These are phyloP conservation scores for Andrena minutula DNA, from an alignment of 2,888 invertebrate genomes.

Conservation along the genomic window DNA sequence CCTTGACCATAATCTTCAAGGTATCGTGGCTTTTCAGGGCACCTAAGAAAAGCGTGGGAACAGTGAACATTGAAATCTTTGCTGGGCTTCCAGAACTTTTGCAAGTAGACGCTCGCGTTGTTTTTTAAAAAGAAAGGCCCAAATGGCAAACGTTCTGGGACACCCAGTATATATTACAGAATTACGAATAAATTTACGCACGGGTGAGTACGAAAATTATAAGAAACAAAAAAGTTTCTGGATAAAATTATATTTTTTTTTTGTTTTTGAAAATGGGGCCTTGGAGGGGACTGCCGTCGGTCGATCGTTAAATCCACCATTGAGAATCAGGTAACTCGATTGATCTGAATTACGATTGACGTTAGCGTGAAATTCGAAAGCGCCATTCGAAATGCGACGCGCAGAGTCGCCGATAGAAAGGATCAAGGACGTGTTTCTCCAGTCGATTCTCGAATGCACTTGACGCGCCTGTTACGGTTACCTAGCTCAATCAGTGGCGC, in stretches of 20 bases:
- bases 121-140: too few species aligned
- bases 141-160: too few species aligned
- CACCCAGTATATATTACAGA: too few species aligned
- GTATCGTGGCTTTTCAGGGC: background rate
- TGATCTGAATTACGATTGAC: background rate
- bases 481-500: background rate
- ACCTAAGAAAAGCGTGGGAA: background rate
- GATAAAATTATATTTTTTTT: too few species aligned
- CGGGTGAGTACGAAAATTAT: background rate
- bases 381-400: conserved; percentile 60
- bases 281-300: too few species aligned
- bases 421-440: conserved; percentile 70
- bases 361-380: conserved; percentile 43
- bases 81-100: background rate
- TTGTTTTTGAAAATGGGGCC: too few species aligned
- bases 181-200: too few species aligned
- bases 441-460: conserved; percentile 54
- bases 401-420: conserved; percentile 70
- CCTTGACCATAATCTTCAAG: conserved; percentile 66
- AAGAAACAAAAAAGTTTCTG: too few species aligned
- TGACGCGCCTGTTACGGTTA: conserved; percentile 1
- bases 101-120: background rate
- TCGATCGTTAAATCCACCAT: too few species aligned
- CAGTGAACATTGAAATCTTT: background rate
- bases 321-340: background rate